Percentiles rank a stretch among this genome's conserved stretches.
Evolutionary conservation across 1,140 invertebrate species (phyloP).

Genomic region (Drosophila micromelanica): DNA sequence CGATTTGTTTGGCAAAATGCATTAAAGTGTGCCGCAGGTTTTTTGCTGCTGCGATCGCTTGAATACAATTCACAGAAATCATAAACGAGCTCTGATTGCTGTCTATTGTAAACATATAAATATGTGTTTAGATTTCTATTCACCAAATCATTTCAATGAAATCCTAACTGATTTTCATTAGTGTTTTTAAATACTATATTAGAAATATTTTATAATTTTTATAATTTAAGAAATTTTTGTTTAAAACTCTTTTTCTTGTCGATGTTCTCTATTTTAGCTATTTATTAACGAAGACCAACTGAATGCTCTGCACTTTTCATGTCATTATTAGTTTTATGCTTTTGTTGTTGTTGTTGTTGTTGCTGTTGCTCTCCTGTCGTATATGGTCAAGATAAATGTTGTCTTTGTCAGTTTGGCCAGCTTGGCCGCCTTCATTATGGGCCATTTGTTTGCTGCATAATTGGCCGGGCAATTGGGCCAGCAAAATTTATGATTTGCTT

Average conservation of each 20-base stretch:
- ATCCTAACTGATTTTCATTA: no score
- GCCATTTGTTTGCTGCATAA: conserved; percentile 82
- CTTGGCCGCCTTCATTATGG: conserved; percentile 71
- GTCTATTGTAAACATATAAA: no score
- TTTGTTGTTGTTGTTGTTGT: conserved; percentile 8
- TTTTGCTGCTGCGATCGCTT: background rate
- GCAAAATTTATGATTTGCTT: conserved; percentile 76
- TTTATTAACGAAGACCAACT: background rate
- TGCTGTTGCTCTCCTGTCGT: conserved; percentile 34
- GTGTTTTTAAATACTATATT: no score
- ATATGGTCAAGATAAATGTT: conserved; percentile 80
- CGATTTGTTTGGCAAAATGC: conserved; percentile 8
- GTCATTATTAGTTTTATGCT: conserved; percentile 36
- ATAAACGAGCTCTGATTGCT: background rate
- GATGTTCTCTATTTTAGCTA: no score
- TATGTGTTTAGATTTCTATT: no score
- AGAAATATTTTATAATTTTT: no score
- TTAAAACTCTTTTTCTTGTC: no score
- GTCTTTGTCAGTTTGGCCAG: conserved; percentile 73
- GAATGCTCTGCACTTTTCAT: conserved; percentile 35
- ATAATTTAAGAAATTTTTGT: no score
- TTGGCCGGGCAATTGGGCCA: conserved; percentile 75
- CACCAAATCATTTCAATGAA: no score
- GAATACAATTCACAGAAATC: background rate
- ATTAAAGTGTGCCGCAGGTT: conserved; percentile 12